Percentiles rank a stretch among this genome's conserved stretches.
phyloP scores from a whole-genome alignment of 2,888 invertebrate genomes.

The Lymantria monacha region DNA sequence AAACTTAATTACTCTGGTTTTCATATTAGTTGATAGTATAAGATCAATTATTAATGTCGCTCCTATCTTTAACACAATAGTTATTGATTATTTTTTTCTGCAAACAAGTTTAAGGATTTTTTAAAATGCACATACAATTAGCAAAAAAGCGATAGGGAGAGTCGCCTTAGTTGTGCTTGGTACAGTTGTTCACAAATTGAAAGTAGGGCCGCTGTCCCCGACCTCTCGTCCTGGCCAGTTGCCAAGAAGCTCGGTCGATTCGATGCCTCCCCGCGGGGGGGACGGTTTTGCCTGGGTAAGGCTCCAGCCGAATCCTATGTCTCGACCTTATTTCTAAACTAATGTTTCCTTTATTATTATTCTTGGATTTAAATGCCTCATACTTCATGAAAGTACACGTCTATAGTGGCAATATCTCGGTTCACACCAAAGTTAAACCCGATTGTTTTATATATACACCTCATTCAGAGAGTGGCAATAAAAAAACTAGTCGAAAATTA shows the following conservation, averaged over 20 bases:
- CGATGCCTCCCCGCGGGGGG: slow-evolving; percentile 33
- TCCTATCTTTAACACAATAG: neutral
- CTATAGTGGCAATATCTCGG: neutral
- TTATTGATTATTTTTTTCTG: neutral
- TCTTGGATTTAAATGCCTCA: slow-evolving; percentile 9
- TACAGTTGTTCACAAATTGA: slow-evolving; percentile 52
- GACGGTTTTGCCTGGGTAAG: slow-evolving; percentile 31
- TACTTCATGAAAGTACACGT: neutral
- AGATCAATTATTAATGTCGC: neutral
- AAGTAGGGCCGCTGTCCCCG: slow-evolving; percentile 47
- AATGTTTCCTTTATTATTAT: slow-evolving; percentile 30
- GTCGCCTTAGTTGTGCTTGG: slow-evolving; percentile 38
- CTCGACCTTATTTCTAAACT: slow-evolving; percentile 36
- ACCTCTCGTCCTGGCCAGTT: slow-evolving; percentile 49
- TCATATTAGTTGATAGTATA: slow-evolving; percentile 6
- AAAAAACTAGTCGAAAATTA: too few relatives aligned
- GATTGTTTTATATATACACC: too few relatives aligned
- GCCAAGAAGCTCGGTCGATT: slow-evolving; percentile 68
- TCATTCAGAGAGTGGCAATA: too few relatives aligned
- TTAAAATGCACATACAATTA: slow-evolving; percentile 9
- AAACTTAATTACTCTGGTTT: slow-evolving; percentile 10
- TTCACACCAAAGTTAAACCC: neutral
- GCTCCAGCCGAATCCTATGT: slow-evolving; percentile 27
- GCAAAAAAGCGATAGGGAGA: slow-evolving; percentile 15
- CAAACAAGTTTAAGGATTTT: neutral